A percentile compares a stretch with the other conserved stretches of the same genome.
Conservation (phyloP, 1,140 invertebrate genomes). For the Oryctes rhinoceros region DNA sequence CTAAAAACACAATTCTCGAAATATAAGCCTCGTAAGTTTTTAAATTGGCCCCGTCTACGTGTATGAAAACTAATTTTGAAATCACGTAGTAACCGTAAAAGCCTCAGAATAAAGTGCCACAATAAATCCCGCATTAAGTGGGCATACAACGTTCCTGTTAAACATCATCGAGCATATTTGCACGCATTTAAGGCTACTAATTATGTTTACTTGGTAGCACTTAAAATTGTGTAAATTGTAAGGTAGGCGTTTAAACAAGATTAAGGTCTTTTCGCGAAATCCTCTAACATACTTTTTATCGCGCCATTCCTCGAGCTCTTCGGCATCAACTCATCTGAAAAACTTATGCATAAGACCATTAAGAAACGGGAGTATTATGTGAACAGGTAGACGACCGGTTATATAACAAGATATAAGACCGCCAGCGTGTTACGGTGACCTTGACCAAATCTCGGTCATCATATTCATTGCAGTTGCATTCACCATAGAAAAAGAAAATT, state of each 20-base stretch:
- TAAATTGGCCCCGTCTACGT: too few species aligned
- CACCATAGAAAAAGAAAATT: constrained; percentile 23
- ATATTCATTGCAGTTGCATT: neutral
- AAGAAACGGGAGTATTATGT: constrained; percentile 25
- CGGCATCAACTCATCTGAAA: neutral
- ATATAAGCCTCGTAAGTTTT: too few species aligned
- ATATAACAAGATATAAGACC: constrained; percentile 34
- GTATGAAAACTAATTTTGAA: too few species aligned
- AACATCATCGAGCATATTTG: neutral
- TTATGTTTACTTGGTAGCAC: neutral
- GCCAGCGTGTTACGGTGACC: constrained; percentile 29
- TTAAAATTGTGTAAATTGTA: neutral
- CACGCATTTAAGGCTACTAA: neutral
- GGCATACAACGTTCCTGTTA: too few species aligned
- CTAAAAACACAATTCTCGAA: too few species aligned
- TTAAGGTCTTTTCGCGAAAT: constrained; percentile 20
- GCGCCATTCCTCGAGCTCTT: neutral
- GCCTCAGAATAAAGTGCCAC: too few species aligned
- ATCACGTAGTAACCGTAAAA: too few species aligned
- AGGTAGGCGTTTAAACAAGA: constrained; percentile 10
- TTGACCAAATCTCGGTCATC: constrained; percentile 31
- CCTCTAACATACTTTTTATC: constrained; percentile 8
- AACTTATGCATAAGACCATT: neutral
- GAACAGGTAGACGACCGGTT: constrained; percentile 39
- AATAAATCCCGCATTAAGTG: too few species aligned